Evolutionary conservation across 1,140 invertebrate genomes (phyloP).

Genomic region (Drosophila lacteicornis): DNA sequence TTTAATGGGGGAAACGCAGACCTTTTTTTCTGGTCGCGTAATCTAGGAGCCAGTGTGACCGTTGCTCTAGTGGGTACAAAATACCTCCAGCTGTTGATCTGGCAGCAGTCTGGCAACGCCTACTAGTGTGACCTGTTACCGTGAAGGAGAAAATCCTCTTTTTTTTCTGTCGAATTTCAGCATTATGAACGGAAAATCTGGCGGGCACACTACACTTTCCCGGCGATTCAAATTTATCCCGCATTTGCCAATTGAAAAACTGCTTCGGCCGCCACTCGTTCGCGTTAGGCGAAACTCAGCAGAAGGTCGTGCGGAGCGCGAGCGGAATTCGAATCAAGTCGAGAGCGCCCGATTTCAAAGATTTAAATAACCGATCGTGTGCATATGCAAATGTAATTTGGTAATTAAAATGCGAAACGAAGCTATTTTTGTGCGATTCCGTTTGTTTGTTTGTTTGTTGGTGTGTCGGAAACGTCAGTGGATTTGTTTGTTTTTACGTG

Average conservation of each 20-base stretch:
- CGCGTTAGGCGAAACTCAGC: constrained; percentile 8
- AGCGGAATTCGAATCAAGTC: constrained; percentile 23
- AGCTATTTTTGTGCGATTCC: constrained; percentile 16
- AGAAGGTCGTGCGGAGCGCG: constrained; percentile 32
- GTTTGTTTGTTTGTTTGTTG: constrained; percentile 10
- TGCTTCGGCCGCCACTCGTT: constrained; percentile 13
- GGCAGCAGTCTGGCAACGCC: constrained; percentile 13
- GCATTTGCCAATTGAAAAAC: too few relatives aligned
- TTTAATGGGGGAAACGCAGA: constrained; percentile 28
- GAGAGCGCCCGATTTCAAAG: constrained; percentile 19
- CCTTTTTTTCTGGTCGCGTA: constrained; percentile 57
- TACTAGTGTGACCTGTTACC: too few relatives aligned
- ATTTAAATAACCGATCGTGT: constrained; percentile 16
- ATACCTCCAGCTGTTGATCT: background rate
- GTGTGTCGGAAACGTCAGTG: constrained; percentile 9
- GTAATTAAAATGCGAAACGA: constrained; percentile 25
- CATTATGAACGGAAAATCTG: too few relatives aligned
- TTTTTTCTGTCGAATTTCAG: too few relatives aligned
- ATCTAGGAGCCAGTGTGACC: constrained; percentile 48
- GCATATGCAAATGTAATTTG: constrained; percentile 32
- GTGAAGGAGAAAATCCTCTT: too few relatives aligned
- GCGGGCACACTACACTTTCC: too few relatives aligned
- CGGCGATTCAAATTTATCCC: background rate
- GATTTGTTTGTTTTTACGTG: constrained; percentile 21
- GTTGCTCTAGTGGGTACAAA: background rate